phyloP scores from a whole-genome alignment of 1,140 invertebrate genomes.

The Bombus confusus region DNA sequence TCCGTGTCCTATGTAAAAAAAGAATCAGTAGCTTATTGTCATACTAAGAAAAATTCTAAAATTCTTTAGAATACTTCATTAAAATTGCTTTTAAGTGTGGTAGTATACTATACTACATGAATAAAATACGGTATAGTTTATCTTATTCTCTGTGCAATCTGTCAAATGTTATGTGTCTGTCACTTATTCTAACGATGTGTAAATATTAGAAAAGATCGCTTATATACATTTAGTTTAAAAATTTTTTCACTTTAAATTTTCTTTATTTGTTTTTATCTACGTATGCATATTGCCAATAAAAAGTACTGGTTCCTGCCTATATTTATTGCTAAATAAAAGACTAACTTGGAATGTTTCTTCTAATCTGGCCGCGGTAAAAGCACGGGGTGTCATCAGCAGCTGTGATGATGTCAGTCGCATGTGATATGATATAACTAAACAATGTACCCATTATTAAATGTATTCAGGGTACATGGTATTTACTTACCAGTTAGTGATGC shows the following conservation, averaged over 20 bases:
- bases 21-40: constrained; percentile 8
- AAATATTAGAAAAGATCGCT: constrained; percentile 15
- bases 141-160: constrained; percentile 35
- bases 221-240: constrained; percentile 4
- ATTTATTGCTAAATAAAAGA: constrained; percentile 65
- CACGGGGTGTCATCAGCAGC: constrained; percentile 72
- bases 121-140: constrained; percentile 42
- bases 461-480: constrained; percentile 67
- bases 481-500: constrained; percentile 57
- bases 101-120: constrained; percentile 58
- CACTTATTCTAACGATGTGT: background rate
- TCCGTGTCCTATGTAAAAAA: constrained; percentile 13
- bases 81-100: constrained; percentile 65
- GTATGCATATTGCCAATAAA: constrained; percentile 41
- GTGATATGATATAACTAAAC: constrained; percentile 75
- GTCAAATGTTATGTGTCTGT: constrained; percentile 18
- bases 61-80: background rate
- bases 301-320: constrained; percentile 55
- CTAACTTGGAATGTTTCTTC: constrained; percentile 80
- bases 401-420: constrained; percentile 74
- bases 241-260: constrained; percentile 11
- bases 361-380: constrained; percentile 74
- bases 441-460: constrained; percentile 72
- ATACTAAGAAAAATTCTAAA: constrained; percentile 12
- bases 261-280: constrained; percentile 21